phyloP scores from a whole-genome alignment of 53 echinoderm and acorn worm genomes.

The Echinarachnius parma region DNA sequence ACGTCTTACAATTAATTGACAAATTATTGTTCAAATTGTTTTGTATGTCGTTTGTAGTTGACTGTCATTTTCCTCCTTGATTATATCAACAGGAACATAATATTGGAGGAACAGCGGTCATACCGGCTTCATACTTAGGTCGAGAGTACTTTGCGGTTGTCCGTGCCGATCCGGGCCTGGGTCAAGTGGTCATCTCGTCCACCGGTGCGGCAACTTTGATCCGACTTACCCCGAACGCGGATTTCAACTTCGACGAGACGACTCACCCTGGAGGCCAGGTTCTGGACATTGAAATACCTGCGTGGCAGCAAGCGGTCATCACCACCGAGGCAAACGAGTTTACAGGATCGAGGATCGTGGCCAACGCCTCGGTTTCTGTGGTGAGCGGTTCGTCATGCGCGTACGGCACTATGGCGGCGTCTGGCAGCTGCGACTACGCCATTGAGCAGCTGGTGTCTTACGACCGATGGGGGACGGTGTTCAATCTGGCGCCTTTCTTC shows the following conservation, averaged over 20 bases:
- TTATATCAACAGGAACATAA: not conserved
- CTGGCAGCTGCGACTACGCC: conserved; percentile 18
- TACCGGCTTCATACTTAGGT: conserved; percentile 11
- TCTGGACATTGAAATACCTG: conserved; percentile 5
- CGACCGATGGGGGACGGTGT: conserved; percentile 34
- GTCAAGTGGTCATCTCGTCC: conserved; percentile 6
- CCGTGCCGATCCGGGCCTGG: conserved; percentile 10
- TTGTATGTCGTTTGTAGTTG: not conserved
- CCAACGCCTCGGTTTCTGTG: conserved; percentile 19
- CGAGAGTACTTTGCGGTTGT: conserved; percentile 27
- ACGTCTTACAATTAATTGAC: no score
- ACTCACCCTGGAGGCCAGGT: not conserved
- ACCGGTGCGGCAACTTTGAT: conserved; percentile 1
- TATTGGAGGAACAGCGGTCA: conserved; percentile 1
- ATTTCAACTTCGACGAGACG: conserved; percentile 7
- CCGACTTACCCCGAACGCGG: conserved; percentile 3
- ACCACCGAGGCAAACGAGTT: conserved; percentile 3
- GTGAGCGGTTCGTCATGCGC: conserved; percentile 22
- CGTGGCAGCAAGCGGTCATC: conserved; percentile 9
- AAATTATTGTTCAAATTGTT: no score
- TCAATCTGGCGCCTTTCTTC: conserved; percentile 21
- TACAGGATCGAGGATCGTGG: conserved; percentile 27
- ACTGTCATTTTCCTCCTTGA: not conserved
- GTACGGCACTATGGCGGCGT: not conserved
- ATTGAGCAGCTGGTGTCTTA: conserved; percentile 30